These are phyloP conservation scores for Sisor rabdophorus DNA, from an alignment of 2,113 vertebrate species.

Conservation along the genomic window DNA sequence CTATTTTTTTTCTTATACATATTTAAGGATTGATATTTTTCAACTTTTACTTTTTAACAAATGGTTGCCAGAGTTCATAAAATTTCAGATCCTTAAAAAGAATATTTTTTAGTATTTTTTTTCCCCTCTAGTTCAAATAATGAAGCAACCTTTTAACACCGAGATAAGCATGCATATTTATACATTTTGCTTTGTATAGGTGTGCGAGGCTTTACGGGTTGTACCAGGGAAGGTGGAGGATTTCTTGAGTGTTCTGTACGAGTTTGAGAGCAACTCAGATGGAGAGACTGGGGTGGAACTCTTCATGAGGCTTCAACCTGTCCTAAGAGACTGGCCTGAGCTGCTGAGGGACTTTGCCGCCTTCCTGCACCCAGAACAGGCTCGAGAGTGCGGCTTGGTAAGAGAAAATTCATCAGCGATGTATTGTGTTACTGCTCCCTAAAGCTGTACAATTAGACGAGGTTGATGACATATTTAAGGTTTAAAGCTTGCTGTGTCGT, in stretches of 20 bases:
- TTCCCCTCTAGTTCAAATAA: no score
- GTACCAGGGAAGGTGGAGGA: slow-evolving; percentile 74
- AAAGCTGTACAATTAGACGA: not conserved
- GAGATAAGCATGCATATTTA: no score
- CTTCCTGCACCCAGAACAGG: slow-evolving; percentile 79
- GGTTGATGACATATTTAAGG: not conserved
- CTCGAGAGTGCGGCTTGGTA: slow-evolving; percentile 83
- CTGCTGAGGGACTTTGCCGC: slow-evolving; percentile 84
- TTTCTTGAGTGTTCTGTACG: slow-evolving; percentile 77
- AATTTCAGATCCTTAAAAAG: no score
- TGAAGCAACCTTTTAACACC: no score
- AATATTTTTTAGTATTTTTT: no score
- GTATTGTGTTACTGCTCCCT: not conserved
- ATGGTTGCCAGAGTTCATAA: no score
- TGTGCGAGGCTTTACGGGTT: slow-evolving; percentile 74
- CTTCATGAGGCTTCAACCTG: slow-evolving; percentile 62
- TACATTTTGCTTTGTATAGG: slow-evolving; percentile 59
- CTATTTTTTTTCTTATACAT: no score
- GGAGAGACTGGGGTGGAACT: slow-evolving; percentile 69
- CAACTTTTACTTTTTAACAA: no score
- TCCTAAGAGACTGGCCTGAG: slow-evolving; percentile 81
- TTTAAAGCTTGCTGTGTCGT: not conserved
- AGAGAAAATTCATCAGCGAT: not conserved
- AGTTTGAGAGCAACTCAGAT: slow-evolving; percentile 66
- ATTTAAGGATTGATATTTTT: no score